phyloP scores from a whole-genome alignment of 2,797 vertebrate species.

The Microctenopoma stevenorrisi region DNA sequence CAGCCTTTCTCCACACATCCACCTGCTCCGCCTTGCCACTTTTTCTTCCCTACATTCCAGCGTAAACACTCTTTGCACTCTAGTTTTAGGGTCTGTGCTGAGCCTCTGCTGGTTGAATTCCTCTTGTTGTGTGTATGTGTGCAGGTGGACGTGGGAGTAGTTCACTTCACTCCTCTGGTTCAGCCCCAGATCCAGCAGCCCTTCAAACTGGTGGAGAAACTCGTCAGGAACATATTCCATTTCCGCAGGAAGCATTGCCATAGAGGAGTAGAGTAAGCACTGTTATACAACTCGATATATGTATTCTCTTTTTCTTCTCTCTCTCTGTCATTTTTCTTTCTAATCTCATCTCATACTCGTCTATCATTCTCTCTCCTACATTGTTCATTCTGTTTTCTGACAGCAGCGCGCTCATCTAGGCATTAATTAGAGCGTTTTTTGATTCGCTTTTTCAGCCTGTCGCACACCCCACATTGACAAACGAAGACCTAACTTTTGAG shows the following conservation, averaged over 20 bases:
- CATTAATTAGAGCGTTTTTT: slow-evolving; percentile 42
- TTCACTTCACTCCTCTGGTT: slow-evolving; percentile 91
- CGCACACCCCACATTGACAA: slow-evolving; percentile 4
- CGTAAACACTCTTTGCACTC: slow-evolving; percentile 8
- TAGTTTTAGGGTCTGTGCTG: slow-evolving; percentile 23
- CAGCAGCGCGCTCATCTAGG: slow-evolving; percentile 44
- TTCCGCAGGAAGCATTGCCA: slow-evolving; percentile 94
- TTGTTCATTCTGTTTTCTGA: slow-evolving; percentile 51
- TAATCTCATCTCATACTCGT: slow-evolving; percentile 34
- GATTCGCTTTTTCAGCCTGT: neutral
- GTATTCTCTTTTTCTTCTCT: neutral
- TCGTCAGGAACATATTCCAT: slow-evolving; percentile 91
- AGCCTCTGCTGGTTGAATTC: slow-evolving; percentile 33
- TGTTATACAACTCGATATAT: slow-evolving; percentile 19
- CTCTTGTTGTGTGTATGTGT: slow-evolving; percentile 27
- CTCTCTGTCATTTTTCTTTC: slow-evolving; percentile 25
- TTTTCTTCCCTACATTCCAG: neutral
- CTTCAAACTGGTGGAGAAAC: slow-evolving; percentile 93
- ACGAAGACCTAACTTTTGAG: slow-evolving; percentile 22
- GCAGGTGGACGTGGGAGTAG: slow-evolving; percentile 94
- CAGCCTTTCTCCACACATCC: slow-evolving; percentile 33
- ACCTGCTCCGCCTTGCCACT: slow-evolving; percentile 6
- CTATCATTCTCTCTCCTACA: slow-evolving; percentile 26
- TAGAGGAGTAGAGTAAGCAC: slow-evolving; percentile 89
- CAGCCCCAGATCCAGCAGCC: slow-evolving; percentile 93